Base-by-base conservation (phyloP, 2,888 invertebrate genomes). In the Cancer borealis region DNA sequence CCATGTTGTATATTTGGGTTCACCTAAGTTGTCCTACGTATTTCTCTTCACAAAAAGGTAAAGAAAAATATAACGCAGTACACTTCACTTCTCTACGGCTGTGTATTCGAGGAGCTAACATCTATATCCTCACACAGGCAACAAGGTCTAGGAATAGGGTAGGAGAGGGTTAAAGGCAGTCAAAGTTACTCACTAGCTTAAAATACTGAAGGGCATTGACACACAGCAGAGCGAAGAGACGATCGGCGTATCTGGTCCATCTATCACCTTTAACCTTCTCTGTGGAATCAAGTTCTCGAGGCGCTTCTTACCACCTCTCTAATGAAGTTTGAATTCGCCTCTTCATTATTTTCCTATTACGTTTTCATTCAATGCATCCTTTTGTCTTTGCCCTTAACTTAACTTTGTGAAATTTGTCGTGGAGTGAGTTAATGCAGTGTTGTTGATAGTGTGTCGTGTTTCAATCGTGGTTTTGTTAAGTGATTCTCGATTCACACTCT, bases 11-110 rank as follows among this genome's bases (percentile, higher is more conserved):
- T 39, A 39, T 39, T 39, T 39, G 39, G 2, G 39, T 39, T 39
- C 39, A 17, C 54, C 3, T 17, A n/a, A 26, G 30, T 26, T n/a
- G 73, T 79, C 73, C 73, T 10, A 10, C 26, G 73, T 4, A 73
- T 26, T 73, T 73, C 73, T 0, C 73, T 21, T 1, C 30, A 84
- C 39, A 84, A 30, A 84, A 39, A 30, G 30, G 30, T 12, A 30
- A 84, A 84, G 84, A 84, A 39, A 84, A 39, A 84, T 84, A 84
- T 39, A 39, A 14, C 39, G 84, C 84, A 84, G 84, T 84, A 84
- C 39, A 39, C 73, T 26, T 8, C 84, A 84, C 39, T 30, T n/a
- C 26, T 73, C 73, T 26, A n/a, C 8, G 73, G 73, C 26, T 73
- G 73, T 73, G 26, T 26, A 73, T n/a, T 26, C 26, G n/a, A n/a